Evolutionary conservation across 2,113 vertebrate genomes (phyloP), one percentile per base, ranked within the genome.

Genomic region (Heloderma charlesbogerti): DNA sequence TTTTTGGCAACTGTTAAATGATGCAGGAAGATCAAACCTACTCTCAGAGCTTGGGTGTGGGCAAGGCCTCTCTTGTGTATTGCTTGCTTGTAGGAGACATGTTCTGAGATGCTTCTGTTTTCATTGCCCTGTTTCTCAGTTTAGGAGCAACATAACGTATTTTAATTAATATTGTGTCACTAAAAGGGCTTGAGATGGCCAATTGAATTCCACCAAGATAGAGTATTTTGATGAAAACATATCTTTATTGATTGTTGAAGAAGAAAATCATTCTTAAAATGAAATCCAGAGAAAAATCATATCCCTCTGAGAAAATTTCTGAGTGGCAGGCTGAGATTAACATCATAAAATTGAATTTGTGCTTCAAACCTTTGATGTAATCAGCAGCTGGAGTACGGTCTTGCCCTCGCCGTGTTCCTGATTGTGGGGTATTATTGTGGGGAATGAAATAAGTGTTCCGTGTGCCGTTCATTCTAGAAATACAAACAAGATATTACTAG

Each of bases 321-420:
- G 98, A 98, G 97, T 98, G 97, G 97, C 97, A 98, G 97, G 96
- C 96, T 89, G 90, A 98, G 97, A 98, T 98, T 97, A 98, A 98
- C 97, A 98, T 98, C 96, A 96, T 97, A 97, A 97, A 98, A 98
- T 98, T 97, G 97, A 98, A 98, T 98, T 97, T 97, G 97, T 97
- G 97, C 97, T 97, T 96, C 97, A 96, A 97, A 97, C 96, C 97
- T 97, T 97, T 97, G 97, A 97, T 98, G 97, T 97, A 97, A 97
- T 97, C 97, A 97, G 97, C 97, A 98, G 97, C 97, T 98, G 97
- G 97, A 97, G 97, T 97, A 97, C 97, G 97, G 96, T 87, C 91
- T 96, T 98, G 97, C 95, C 97, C 96, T 97, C 90, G 95, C 95
- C 20, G 94, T 94, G 97, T 96, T 97, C 97, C 89, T 95, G 96